Evolutionary conservation across 2,888 invertebrate species (phyloP).

Genomic region (Endotricha flammealis): DNA sequence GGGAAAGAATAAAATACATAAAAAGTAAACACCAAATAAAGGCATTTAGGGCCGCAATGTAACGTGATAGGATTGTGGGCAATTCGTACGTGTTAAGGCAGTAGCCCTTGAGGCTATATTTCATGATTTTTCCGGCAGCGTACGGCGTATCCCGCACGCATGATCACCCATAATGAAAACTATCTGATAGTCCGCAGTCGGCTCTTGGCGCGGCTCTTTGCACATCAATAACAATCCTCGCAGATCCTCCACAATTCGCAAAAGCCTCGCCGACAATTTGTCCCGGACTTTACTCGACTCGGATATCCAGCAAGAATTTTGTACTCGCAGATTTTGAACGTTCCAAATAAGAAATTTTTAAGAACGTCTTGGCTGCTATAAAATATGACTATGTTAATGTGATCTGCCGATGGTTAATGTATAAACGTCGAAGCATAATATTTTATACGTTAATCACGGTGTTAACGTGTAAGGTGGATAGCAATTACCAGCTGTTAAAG

Average conservation of each 20-base stretch:
- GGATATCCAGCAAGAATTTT: constrained; percentile 36
- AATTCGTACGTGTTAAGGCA: constrained; percentile 48
- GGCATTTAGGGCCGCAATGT: constrained; percentile 26
- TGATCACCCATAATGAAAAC: constrained; percentile 63
- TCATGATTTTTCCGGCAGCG: constrained; percentile 41
- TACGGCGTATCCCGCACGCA: constrained; percentile 51
- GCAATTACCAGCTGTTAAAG: constrained; percentile 23
- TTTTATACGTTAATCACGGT: constrained; percentile 20
- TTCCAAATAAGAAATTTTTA: constrained; percentile 5
- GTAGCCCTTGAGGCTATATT: constrained; percentile 42
- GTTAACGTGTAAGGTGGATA: constrained; percentile 30
- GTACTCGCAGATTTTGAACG: constrained; percentile 27
- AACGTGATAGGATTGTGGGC: constrained; percentile 41
- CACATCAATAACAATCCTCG: constrained; percentile 66
- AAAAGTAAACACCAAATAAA: constrained; percentile 1
- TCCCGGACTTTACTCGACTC: constrained; percentile 50
- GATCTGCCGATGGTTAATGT: background rate
- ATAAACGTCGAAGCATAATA: background rate
- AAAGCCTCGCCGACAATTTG: constrained; percentile 58
- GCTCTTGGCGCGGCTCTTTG: constrained; percentile 26
- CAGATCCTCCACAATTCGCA: constrained; percentile 50
- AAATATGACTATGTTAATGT: background rate
- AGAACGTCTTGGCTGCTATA: constrained; percentile 3
- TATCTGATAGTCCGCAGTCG: constrained; percentile 36
- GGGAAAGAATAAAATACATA: background rate